Conservation (phyloP, 30 jellyfish, hydroid and myxozoan species). For the Aurelia aurita region DNA sequence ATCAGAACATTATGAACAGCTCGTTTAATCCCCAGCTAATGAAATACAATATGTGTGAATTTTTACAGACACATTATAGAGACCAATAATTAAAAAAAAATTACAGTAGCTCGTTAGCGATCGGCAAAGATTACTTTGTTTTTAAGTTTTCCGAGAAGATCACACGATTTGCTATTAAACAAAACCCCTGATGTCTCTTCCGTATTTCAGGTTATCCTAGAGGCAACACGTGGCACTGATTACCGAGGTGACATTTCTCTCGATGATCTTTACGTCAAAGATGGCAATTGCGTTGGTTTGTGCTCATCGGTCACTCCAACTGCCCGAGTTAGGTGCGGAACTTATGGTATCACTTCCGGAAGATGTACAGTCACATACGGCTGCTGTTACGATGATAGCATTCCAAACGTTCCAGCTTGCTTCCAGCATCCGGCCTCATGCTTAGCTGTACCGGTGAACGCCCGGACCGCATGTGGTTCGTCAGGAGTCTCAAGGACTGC, state of each 20-base stretch:
- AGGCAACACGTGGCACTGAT: conserved; percentile 93
- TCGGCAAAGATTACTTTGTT: neutral
- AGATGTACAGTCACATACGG: conserved; percentile 83
- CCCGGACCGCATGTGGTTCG: conserved; percentile 85
- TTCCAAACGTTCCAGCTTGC: conserved; percentile 81
- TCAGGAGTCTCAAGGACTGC: conserved; percentile 51
- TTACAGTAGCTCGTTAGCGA: too few relatives aligned
- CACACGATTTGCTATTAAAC: neutral
- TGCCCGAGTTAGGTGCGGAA: conserved; percentile 95
- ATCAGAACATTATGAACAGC: too few relatives aligned
- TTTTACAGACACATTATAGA: too few relatives aligned
- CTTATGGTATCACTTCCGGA: conserved; percentile 77
- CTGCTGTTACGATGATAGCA: conserved; percentile 94
- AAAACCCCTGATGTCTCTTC: neutral
- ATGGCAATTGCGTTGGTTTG: conserved; percentile 92
- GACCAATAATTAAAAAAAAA: too few relatives aligned
- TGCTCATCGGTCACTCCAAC: conserved; percentile 89
- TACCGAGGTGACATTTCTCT: conserved; percentile 95
- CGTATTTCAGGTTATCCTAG: conserved; percentile 66
- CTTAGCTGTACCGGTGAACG: conserved; percentile 78
- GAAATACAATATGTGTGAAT: too few relatives aligned
- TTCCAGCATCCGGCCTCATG: conserved; percentile 95
- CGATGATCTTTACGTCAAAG: conserved; percentile 91
- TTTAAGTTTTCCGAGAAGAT: too few relatives aligned
- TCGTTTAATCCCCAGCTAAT: too few relatives aligned